Evolutionary conservation across 2,113 vertebrate genomes (phyloP).

Genomic region (Anoplopoma fimbria): DNA sequence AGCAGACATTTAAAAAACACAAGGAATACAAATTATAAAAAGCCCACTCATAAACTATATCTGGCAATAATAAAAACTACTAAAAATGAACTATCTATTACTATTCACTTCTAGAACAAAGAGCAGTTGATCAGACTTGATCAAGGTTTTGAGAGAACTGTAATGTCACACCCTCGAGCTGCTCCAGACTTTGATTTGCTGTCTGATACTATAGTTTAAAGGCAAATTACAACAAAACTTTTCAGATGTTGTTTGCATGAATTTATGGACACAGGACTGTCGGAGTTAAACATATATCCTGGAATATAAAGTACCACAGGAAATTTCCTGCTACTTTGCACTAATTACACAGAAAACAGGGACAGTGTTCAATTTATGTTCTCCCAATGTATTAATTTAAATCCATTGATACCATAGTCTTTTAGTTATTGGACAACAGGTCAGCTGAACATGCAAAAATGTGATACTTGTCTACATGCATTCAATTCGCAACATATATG

Average conservation of each 20-base stretch:
- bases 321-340: not conserved
- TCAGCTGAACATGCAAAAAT: not conserved
- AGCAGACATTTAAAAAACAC: not conserved
- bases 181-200: not conserved
- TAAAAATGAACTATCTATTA: conserved; percentile 1
- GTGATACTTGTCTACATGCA: too few relatives aligned
- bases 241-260: not conserved
- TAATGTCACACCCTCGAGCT: not conserved
- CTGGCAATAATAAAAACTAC: conserved; percentile 3
- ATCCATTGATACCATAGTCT: not conserved
- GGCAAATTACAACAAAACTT: not conserved
- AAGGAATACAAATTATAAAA: not conserved
- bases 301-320: not conserved
- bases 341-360: not conserved
- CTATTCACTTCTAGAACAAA: not conserved
- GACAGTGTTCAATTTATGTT: not conserved
- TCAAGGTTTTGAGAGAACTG: not conserved
- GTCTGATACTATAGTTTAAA: not conserved
- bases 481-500: too few relatives aligned
- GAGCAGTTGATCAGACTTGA: not conserved
- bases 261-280: not conserved
- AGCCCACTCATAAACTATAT: not conserved
- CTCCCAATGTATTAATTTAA: not conserved
- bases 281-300: not conserved
- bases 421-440: not conserved